Evolutionary conservation across 2,113 vertebrate species (phyloP).

Genomic region (Zootoca vivipara): DNA sequence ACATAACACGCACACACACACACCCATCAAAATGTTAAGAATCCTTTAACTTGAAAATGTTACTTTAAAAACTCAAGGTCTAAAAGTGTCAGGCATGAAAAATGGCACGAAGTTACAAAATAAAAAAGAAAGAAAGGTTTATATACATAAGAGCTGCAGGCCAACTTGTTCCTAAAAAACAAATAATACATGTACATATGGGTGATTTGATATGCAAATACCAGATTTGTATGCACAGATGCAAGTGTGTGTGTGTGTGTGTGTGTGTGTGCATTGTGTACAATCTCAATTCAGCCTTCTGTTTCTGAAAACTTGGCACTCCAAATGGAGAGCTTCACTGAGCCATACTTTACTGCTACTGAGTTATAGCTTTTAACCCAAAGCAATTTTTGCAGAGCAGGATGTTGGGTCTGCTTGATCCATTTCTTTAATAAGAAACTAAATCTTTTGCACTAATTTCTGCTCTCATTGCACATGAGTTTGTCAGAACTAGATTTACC

Average conservation of each 20-base stretch:
- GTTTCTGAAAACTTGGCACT: background rate
- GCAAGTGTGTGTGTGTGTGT: rapidly evolving
- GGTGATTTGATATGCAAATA: constrained; percentile 47
- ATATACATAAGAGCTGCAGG: constrained; percentile 15
- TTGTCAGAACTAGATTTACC: background rate
- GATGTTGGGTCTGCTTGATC: background rate
- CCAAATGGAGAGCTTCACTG: background rate
- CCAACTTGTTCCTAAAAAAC: constrained; percentile 25
- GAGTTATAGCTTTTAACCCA: background rate
- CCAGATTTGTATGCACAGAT: constrained; percentile 53
- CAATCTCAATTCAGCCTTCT: constrained; percentile 17
- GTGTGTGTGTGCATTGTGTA: constrained; percentile 1
- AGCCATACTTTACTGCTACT: background rate
- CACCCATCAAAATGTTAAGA: constrained; percentile 44
- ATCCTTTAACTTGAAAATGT: constrained; percentile 46
- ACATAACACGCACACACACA: no score
- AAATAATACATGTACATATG: constrained; percentile 15
- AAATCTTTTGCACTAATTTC: background rate
- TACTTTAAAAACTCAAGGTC: constrained; percentile 17
- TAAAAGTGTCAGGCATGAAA: constrained; percentile 16
- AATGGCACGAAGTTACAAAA: background rate
- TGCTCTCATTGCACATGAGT: background rate
- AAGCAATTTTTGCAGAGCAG: background rate
- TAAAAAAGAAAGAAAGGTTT: constrained; percentile 4
- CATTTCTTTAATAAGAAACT: background rate